These are phyloP conservation scores for Cottus gobio DNA, from an alignment of 2,113 vertebrate genomes.

Conservation along the genomic window DNA sequence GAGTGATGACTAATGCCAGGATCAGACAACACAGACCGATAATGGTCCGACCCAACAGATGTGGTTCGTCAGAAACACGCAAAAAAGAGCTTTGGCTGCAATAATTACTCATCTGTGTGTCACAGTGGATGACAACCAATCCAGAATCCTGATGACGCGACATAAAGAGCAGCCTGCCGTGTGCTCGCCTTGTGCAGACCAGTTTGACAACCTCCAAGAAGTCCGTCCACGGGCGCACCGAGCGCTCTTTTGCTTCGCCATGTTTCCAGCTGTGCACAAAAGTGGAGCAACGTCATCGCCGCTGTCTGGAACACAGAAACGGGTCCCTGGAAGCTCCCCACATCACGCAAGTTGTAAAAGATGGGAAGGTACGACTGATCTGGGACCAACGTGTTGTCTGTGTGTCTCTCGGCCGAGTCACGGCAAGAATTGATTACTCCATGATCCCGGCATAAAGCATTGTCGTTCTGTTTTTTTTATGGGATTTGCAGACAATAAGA, in stretches of 20 bases:
- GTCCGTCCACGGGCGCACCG: not conserved
- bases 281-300: not conserved
- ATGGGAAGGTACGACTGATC: not conserved
- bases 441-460: not conserved
- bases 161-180: too few relatives aligned
- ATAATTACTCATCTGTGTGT: not conserved
- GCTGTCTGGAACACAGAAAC: not conserved
- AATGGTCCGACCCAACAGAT: not conserved
- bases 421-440: not conserved
- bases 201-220: not conserved
- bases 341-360: not conserved
- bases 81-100: not conserved
- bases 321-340: not conserved
- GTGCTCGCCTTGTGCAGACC: not conserved
- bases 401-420: not conserved
- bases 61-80: not conserved
- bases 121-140: not conserved
- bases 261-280: not conserved
- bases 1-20: not conserved
- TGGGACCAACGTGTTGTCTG: not conserved
- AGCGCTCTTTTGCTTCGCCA: not conserved
- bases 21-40: constrained; percentile 3
- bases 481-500: not conserved
- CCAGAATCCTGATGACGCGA: not conserved
- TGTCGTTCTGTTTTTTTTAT: not conserved